phyloP scores from a whole-genome alignment of 2,113 vertebrate genomes.

The Rynchops niger region DNA sequence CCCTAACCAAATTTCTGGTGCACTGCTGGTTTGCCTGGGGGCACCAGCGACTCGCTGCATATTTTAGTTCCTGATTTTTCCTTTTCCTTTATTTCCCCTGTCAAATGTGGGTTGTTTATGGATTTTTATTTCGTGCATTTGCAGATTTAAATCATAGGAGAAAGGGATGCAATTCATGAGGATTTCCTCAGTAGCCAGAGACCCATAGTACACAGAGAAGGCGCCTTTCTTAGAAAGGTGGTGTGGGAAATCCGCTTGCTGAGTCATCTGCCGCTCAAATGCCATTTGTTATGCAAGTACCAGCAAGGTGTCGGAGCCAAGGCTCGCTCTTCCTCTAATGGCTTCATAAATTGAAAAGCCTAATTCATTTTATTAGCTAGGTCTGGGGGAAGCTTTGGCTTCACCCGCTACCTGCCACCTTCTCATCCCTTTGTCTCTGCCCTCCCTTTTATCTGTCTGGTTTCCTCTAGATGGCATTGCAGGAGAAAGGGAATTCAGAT shows the following conservation, averaged over 20 bases:
- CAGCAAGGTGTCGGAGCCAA: fast-evolving
- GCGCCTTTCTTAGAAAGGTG: not conserved
- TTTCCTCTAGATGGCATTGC: conserved; percentile 66
- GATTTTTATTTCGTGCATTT: fast-evolving
- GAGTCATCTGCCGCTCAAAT: not conserved
- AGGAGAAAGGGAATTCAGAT: conserved; percentile 47
- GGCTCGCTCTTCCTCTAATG: not conserved
- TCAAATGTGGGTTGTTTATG: not conserved
- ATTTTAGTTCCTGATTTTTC: not conserved
- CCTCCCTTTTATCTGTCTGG: not conserved
- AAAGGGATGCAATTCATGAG: not conserved
- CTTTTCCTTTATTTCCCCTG: not conserved
- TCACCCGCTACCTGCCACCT: fast-evolving
- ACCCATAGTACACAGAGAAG: fast-evolving
- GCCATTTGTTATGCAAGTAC: not conserved
- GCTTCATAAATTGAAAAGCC: not conserved
- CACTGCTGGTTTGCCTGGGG: not conserved
- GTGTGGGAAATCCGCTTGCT: not conserved
- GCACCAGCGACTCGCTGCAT: fast-evolving
- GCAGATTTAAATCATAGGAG: not conserved
- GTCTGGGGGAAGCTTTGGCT: not conserved
- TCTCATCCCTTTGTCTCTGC: not conserved
- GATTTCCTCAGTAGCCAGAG: not conserved
- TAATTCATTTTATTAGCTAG: not conserved
- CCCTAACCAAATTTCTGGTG: not conserved